phyloP scores from a whole-genome alignment of 2,797 vertebrate species.

The Phalloptychus januarius region DNA sequence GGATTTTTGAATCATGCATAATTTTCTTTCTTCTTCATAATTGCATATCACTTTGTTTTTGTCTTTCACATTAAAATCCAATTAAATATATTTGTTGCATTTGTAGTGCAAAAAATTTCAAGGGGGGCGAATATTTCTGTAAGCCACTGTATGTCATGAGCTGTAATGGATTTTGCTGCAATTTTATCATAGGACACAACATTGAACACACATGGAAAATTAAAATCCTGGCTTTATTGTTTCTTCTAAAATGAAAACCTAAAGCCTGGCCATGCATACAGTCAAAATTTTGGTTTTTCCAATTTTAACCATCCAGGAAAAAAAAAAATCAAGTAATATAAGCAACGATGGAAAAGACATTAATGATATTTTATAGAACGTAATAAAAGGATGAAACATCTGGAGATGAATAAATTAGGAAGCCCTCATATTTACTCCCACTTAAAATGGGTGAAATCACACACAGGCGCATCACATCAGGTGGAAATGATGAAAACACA shows the following conservation, averaged over 20 bases:
- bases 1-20: too few relatives aligned
- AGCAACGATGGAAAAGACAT: background rate
- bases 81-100: too few relatives aligned
- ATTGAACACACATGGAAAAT: background rate
- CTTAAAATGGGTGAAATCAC: background rate
- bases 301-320: background rate
- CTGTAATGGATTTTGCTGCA: background rate
- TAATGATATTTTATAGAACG: background rate
- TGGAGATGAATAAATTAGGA: background rate
- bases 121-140: too few relatives aligned
- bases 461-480: background rate
- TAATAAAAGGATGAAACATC: background rate
- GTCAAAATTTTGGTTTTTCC: background rate
- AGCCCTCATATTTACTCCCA: background rate
- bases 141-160: background rate
- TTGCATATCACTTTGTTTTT: too few relatives aligned
- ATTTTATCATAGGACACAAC: background rate
- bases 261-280: background rate
- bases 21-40: too few relatives aligned
- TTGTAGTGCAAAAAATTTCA: too few relatives aligned
- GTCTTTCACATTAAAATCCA: too few relatives aligned
- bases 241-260: background rate
- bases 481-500: background rate
- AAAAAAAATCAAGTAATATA: background rate
- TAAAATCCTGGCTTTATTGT: background rate